A percentile compares a stretch with the other conserved stretches of the same genome.
phyloP scores from a whole-genome alignment of 2,113 vertebrate genomes.

The Puntigrus tetrazona region DNA sequence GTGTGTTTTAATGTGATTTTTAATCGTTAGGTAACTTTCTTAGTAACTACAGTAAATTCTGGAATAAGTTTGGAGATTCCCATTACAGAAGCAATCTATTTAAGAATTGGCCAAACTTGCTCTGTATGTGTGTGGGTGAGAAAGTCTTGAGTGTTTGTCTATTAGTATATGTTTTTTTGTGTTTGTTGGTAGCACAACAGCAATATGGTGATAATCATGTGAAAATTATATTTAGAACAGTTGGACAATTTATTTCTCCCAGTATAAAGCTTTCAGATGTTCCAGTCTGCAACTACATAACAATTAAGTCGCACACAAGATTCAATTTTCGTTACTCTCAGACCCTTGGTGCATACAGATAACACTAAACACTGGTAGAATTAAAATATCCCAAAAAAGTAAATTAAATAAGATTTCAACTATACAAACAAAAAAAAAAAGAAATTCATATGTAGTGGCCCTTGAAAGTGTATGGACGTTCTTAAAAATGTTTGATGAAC shows the following conservation, averaged over 20 bases:
- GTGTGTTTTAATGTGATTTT: neutral
- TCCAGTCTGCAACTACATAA: neutral
- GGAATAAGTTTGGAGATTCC: constrained; percentile 39
- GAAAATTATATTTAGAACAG: constrained; percentile 48
- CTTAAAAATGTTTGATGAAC: neutral
- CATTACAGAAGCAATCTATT: constrained; percentile 35
- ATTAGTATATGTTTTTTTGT: constrained; percentile 22
- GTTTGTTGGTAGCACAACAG: constrained; percentile 38
- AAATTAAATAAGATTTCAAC: too few species aligned
- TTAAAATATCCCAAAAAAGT: too few species aligned
- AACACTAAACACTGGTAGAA: too few species aligned
- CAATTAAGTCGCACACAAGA: neutral
- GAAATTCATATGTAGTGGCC: neutral
- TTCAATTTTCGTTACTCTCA: too few species aligned
- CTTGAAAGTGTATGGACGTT: neutral
- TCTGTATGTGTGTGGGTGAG: constrained; percentile 40
- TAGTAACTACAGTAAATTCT: constrained; percentile 66
- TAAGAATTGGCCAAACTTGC: constrained; percentile 14
- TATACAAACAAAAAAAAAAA: too few species aligned
- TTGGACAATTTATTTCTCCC: constrained; percentile 21
- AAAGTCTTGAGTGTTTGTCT: neutral
- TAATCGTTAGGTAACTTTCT: neutral
- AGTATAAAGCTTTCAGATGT: neutral
- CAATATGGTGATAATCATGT: constrained; percentile 44
- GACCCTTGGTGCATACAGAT: too few species aligned